Evolutionary conservation across 1,140 invertebrate genomes (phyloP).

Genomic region (Dinoponera quadriceps): DNA sequence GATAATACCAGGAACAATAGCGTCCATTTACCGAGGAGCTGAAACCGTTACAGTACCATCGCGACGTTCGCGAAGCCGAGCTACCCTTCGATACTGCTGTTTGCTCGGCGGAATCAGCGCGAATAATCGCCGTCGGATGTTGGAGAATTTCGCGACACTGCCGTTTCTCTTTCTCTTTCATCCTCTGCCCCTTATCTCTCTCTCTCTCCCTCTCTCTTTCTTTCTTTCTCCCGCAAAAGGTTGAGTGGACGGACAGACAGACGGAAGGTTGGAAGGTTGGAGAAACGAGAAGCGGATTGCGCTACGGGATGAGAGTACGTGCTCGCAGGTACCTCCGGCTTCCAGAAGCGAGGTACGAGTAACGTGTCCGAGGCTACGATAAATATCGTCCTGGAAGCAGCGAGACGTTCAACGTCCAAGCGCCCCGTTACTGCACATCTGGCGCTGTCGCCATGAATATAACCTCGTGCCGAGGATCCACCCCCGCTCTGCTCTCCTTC

Average conservation of each 20-base stretch:
- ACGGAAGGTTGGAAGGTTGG: no score
- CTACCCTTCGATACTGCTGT: background rate
- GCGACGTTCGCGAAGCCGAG: background rate
- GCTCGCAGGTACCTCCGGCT: slow-evolving; percentile 57
- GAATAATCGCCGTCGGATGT: slow-evolving; percentile 21
- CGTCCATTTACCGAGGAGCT: slow-evolving; percentile 30
- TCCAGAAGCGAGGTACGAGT: slow-evolving; percentile 42
- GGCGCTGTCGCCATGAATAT: slow-evolving; percentile 80
- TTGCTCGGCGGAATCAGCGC: slow-evolving; percentile 46
- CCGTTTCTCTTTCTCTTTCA: background rate
- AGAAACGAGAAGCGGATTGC: slow-evolving; percentile 2
- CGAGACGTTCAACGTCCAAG: slow-evolving; percentile 80
- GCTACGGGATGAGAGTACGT: slow-evolving; percentile 41
- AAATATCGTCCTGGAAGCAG: slow-evolving; percentile 76
- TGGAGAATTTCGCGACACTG: slow-evolving; percentile 38
- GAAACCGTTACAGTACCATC: slow-evolving; percentile 11
- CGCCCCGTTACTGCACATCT: slow-evolving; percentile 76
- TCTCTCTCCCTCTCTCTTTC: background rate
- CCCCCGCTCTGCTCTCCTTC: slow-evolving; percentile 47
- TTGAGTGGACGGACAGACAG: background rate
- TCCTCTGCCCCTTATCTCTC: background rate
- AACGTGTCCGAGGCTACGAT: slow-evolving; percentile 74
- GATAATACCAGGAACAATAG: slow-evolving; percentile 55
- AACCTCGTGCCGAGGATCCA: slow-evolving; percentile 62
- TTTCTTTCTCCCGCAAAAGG: no score